A percentile compares a stretch with the other conserved stretches of the same genome.
Conservation (phyloP, 2,113 vertebrate genomes). For the Hassar affinis region DNA sequence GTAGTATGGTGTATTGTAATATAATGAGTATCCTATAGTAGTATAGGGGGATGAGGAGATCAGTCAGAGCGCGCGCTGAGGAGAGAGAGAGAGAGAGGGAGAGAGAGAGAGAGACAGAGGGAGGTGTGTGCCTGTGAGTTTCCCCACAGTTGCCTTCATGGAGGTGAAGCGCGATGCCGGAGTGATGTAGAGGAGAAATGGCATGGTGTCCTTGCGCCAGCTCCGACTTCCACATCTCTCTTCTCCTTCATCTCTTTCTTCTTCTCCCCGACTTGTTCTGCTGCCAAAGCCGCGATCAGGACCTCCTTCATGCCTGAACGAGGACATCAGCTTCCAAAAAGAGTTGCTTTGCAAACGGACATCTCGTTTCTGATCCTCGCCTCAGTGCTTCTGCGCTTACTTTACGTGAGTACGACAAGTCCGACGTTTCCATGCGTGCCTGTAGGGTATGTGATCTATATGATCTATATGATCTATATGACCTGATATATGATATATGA, state of each 20-base stretch:
- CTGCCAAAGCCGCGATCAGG: neutral
- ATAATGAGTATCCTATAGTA: neutral
- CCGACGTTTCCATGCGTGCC: neutral
- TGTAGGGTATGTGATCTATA: too few relatives aligned
- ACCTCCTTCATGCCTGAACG: conserved; percentile 23
- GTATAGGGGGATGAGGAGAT: neutral
- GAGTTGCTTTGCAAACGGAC: conserved; percentile 5
- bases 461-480: too few relatives aligned
- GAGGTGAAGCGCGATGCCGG: conserved; percentile 16
- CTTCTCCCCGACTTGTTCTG: neutral
- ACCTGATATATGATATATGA: too few relatives aligned
- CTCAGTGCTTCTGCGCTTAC: neutral
- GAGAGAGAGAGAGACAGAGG: conserved; percentile 18
- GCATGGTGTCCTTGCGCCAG: neutral
- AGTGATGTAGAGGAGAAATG: conserved; percentile 15
- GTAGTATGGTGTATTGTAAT: neutral
- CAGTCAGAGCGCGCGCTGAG: conserved; percentile 1
- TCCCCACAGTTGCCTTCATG: conserved; percentile 5
- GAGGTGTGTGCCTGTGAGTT: conserved; percentile 2
- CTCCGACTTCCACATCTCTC: neutral
- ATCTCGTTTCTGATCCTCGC: neutral
- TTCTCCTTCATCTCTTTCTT: neutral
- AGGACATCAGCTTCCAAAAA: neutral
- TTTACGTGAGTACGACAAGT: conserved; percentile 19
- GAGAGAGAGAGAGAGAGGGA: conserved; percentile 15